Base-by-base conservation (phyloP, 2,797 vertebrate species). In the Xenopus petersii region DNA sequence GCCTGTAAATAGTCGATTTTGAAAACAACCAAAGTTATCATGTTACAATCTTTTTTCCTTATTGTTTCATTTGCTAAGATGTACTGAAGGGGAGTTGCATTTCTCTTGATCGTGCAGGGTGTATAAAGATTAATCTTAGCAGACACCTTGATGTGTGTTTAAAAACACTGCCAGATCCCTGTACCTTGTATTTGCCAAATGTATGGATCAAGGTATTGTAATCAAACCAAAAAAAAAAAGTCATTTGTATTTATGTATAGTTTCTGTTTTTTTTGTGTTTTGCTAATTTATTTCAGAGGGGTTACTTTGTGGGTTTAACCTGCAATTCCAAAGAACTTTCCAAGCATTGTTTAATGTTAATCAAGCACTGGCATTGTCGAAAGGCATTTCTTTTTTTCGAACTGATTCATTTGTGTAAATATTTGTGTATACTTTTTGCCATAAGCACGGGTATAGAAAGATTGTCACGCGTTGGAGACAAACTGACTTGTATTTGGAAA, bases 1-100 rank as follows among this genome's bases (percentile, higher is more conserved):
- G 92, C 92, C 89, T 99, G 96, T 98, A 98, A 88, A 98, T 97
- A 98, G 92, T 94, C 94, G 90, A 91, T 91, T 30, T 93, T 82
- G 85, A 87, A 86, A 87, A 87, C 83, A 82, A 85, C 88, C 89
- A 90, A 92, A 86, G 83, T 91, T 30, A 93, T 94, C 95, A 90
- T 89, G 92, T 95, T 94, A 92, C 91, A 94, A 93, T 93, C 86
- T 92, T 95, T 17, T 60, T 12, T 60, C 8, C 13, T 60, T 60
- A 6, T 60, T 60, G 88, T 92, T 91, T 93, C 83, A 89, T 85
- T 88, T 86, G 91, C 91, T 89, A 88, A 93, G 92, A 91, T 89
- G 83, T 89, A 87, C 90, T 86, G 91, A 89, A 92, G 88, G 84
- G 87, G 89, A 91, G 88, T 60, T 66, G 13, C 88, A 81, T 83